phyloP scores from a whole-genome alignment of 2,888 invertebrate genomes.

The Protodeltote pygarga region DNA sequence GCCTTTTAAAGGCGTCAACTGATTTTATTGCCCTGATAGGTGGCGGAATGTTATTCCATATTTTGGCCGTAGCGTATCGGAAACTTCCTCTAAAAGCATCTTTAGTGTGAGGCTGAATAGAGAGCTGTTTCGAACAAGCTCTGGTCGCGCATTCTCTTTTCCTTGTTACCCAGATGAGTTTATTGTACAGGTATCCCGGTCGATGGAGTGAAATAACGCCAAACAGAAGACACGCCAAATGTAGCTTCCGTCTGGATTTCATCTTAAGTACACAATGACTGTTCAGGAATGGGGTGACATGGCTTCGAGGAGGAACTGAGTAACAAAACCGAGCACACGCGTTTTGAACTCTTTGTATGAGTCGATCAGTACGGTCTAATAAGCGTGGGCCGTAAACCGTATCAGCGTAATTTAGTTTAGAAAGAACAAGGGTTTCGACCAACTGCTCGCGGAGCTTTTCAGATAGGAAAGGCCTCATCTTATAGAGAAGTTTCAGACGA shows the following conservation, averaged over 20 bases:
- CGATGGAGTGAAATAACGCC: neutral
- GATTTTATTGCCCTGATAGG: too few relatives aligned
- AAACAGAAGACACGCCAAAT: neutral
- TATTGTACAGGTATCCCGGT: neutral
- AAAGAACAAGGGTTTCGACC: neutral
- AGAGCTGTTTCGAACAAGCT: neutral
- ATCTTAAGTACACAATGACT: conserved; percentile 5
- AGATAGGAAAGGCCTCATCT: neutral
- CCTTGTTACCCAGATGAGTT: neutral
- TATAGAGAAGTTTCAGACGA: too few relatives aligned
- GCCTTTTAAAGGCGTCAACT: too few relatives aligned
- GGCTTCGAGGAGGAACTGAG: conserved; percentile 8
- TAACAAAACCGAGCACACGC: conserved; percentile 26
- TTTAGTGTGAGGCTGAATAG: neutral
- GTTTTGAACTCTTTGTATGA: conserved; percentile 21
- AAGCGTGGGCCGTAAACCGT: neutral
- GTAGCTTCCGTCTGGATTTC: neutral
- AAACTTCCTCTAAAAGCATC: neutral
- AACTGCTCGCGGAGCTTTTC: neutral
- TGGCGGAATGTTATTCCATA: conserved; percentile 2
- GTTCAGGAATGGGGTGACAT: conserved; percentile 19
- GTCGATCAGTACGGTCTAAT: neutral
- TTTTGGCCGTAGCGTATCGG: neutral
- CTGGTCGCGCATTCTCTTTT: neutral
- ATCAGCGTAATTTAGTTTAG: neutral